These are phyloP conservation scores for Hyphantria cunea DNA, from an alignment of 1,140 invertebrate species.

Conservation along the genomic window DNA sequence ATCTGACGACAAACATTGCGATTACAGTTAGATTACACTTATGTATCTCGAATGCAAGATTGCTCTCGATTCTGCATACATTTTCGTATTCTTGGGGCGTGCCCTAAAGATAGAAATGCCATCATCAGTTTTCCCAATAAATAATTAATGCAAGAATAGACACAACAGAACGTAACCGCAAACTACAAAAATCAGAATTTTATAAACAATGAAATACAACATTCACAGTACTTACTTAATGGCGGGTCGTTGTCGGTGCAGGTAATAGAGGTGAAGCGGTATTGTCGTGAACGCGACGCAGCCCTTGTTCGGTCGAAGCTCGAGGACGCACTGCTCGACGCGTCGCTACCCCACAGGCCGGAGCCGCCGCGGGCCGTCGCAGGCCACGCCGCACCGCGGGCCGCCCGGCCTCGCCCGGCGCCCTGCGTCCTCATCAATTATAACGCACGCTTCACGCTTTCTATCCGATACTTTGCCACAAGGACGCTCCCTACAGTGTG, in stretches of 20 bases:
- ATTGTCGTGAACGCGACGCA: neutral
- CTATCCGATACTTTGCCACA: neutral
- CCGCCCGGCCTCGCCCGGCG: too few relatives aligned
- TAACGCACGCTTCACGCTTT: neutral
- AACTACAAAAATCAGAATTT: neutral
- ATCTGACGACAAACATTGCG: conserved; percentile 10
- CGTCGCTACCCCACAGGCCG: too few relatives aligned
- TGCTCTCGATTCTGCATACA: too few relatives aligned
- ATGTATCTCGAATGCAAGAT: too few relatives aligned
- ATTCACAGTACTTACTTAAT: neutral
- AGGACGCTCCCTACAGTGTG: too few relatives aligned
- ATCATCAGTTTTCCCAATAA: too few relatives aligned
- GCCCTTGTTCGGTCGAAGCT: neutral
- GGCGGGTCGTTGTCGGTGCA: neutral
- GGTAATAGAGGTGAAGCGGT: neutral
- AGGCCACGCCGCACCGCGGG: too few relatives aligned
- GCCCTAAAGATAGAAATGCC: too few relatives aligned
- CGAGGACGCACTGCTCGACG: neutral
- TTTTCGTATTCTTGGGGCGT: too few relatives aligned
- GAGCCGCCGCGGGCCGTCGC: too few relatives aligned
- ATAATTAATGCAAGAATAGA: too few relatives aligned
- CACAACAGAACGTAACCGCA: neutral
- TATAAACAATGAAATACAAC: neutral
- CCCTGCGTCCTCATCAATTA: neutral
- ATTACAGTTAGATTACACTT: neutral